Evolutionary conservation across 2,113 vertebrate species (phyloP).

Genomic region (Myodes glareolus): DNA sequence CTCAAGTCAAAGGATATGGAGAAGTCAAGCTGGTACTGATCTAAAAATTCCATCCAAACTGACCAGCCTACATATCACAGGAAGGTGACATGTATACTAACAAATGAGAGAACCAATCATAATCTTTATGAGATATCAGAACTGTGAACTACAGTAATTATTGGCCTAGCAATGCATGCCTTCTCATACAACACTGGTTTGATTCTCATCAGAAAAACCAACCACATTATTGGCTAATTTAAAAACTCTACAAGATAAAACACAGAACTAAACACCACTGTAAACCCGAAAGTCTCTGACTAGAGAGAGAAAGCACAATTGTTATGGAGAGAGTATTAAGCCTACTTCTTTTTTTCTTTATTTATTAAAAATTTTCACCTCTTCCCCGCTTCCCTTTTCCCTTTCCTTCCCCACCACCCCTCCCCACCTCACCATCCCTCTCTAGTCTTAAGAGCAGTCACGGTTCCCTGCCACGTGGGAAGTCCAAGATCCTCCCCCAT

Average conservation of each 20-base stretch:
- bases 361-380: no score
- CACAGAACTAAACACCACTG: neutral
- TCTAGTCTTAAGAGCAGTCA: no score
- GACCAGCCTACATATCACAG: neutral
- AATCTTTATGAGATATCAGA: neutral
- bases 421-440: no score
- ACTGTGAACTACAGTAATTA: neutral
- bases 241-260: neutral
- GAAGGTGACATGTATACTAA: neutral
- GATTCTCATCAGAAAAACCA: neutral
- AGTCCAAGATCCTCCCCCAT: no score
- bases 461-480: no score
- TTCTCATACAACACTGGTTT: neutral
- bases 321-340: neutral
- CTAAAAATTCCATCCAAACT: neutral
- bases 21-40: neutral
- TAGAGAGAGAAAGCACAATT: neutral
- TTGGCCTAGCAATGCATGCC: neutral
- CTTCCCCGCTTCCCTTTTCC: no score
- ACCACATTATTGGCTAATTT: no score
- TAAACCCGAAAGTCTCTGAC: neutral
- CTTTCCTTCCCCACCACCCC: no score
- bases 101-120: neutral
- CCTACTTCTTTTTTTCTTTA: no score
- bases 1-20: neutral